A percentile compares a stretch with the other conserved stretches of the same genome.
Conservation (phyloP, 1,140 invertebrate genomes). For the Palaemon carinicauda region DNA sequence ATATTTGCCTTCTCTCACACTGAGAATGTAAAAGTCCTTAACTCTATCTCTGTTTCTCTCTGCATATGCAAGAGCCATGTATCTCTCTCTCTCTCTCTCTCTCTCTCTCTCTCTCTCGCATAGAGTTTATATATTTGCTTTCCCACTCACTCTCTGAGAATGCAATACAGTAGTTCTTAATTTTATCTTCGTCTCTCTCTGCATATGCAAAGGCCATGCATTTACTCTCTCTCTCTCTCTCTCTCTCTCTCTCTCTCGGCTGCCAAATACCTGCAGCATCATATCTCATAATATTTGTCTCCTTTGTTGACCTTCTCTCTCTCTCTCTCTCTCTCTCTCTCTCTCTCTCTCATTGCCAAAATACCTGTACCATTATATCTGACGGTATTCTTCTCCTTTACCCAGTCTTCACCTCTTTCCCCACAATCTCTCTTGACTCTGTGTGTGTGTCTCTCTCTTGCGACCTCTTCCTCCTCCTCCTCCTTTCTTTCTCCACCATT, state of each 20-base stretch:
- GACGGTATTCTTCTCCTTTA: neutral
- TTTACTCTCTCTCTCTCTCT: neutral
- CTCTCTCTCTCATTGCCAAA: too few species aligned
- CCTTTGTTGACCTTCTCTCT: neutral
- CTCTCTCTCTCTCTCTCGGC: neutral
- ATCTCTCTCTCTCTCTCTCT: neutral
- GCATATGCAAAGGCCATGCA: too few species aligned
- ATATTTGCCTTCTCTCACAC: too few species aligned
- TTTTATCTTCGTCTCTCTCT: neutral
- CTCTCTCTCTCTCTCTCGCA: neutral
- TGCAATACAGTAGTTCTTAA: neutral
- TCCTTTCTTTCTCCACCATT: neutral
- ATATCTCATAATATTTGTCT: neutral
- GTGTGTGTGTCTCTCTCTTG: neutral
- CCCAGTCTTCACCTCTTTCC: neutral
- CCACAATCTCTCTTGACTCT: neutral
- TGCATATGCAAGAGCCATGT: too few species aligned
- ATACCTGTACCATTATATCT: too few species aligned
- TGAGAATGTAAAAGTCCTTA: too few species aligned
- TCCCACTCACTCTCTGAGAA: neutral
- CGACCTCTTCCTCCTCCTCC: neutral
- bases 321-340: neutral
- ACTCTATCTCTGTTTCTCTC: too few species aligned
- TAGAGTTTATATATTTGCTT: too few species aligned
- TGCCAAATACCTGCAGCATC: too few species aligned